These are phyloP conservation scores for Miniopterus natalensis DNA, from an alignment of 2,113 vertebrate species.

Conservation along the genomic window DNA sequence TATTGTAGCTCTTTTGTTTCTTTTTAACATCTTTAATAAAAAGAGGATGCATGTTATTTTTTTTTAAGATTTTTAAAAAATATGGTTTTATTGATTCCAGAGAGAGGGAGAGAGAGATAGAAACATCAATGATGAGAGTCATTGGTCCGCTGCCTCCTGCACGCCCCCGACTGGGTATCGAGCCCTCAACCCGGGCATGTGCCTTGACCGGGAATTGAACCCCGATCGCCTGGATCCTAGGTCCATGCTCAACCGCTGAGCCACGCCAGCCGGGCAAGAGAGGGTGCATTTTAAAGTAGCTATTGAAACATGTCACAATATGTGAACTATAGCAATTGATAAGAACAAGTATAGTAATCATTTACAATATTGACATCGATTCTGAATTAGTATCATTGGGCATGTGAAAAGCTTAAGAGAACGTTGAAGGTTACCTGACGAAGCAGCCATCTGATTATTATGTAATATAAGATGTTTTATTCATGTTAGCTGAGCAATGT, in stretches of 20 bases:
- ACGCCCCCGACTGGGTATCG: too few species aligned
- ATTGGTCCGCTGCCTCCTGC: too few species aligned
- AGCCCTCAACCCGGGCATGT: too few species aligned
- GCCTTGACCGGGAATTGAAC: too few species aligned
- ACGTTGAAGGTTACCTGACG: constrained; percentile 70
- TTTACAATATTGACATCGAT: not conserved
- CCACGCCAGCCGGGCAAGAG: not conserved
- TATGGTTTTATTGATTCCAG: too few species aligned
- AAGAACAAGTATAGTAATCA: not conserved
- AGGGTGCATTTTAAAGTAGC: not conserved
- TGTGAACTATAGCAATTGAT: not conserved
- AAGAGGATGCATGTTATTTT: not conserved
- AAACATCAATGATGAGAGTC: too few species aligned
- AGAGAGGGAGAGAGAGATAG: too few species aligned
- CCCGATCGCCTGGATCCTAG: too few species aligned
- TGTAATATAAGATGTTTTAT: constrained; percentile 73
- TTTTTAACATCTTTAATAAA: constrained; percentile 18
- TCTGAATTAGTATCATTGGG: not conserved
- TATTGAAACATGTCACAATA: not conserved
- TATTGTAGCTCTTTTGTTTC: not conserved
- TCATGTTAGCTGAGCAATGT: constrained; percentile 75
- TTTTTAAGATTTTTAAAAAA: too few species aligned
- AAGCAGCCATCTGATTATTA: constrained; percentile 71
- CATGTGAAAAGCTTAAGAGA: constrained; percentile 50
- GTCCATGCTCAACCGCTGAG: too few species aligned